phyloP scores from a whole-genome alignment of 1,140 invertebrate genomes.

The Parapsyche elsis region DNA sequence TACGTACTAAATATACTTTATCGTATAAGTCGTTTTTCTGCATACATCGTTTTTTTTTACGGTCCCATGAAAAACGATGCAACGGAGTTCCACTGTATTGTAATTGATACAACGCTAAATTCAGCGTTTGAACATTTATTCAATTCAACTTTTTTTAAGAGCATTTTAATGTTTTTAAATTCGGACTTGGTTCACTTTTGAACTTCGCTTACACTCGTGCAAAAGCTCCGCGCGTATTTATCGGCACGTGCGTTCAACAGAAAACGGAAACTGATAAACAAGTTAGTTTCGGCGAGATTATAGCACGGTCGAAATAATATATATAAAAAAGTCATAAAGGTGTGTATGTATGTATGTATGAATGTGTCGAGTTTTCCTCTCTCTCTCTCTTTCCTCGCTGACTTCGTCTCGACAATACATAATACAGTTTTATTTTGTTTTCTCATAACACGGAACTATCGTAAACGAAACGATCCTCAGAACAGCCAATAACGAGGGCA shows the following conservation, averaged over 20 bases:
- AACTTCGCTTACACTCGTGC: too few relatives aligned
- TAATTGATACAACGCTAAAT: too few relatives aligned
- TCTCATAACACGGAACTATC: slow-evolving; percentile 39
- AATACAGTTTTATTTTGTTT: slow-evolving; percentile 38
- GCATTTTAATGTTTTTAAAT: too few relatives aligned
- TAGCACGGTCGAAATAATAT: background rate
- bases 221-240: too few relatives aligned
- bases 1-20: too few relatives aligned
- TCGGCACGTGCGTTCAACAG: background rate
- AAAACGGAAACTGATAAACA: slow-evolving; percentile 12
- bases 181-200: too few relatives aligned
- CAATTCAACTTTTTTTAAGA: too few relatives aligned
- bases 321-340: slow-evolving; percentile 26
- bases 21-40: too few relatives aligned
- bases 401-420: slow-evolving; percentile 2
- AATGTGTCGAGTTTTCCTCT: background rate
- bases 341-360: background rate
- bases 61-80: too few relatives aligned
- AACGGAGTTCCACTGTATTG: too few relatives aligned
- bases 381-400: background rate
- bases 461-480: slow-evolving; percentile 35
- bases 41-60: too few relatives aligned
- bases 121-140: too few relatives aligned
- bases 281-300: slow-evolving; percentile 1
- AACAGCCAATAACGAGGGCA: slow-evolving; percentile 37